Conservation (phyloP, 1,140 invertebrate genomes). For the Pararge aegeria region DNA sequence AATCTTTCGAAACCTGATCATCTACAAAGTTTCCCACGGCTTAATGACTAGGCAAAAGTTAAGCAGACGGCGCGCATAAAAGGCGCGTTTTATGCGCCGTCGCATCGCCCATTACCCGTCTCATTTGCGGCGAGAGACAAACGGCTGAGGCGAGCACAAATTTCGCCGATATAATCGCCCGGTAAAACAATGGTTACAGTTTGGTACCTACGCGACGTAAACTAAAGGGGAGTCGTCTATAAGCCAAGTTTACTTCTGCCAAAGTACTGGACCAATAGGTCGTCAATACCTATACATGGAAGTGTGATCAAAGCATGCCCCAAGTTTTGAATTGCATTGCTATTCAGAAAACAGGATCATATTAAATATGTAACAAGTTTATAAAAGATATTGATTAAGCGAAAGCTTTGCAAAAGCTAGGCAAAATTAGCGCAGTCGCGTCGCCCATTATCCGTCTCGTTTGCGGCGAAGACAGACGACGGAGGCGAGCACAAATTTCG, state of each 20-base stretch:
- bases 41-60: slow-evolving; percentile 71
- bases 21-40: slow-evolving; percentile 54
- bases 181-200: slow-evolving; percentile 54
- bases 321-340: too few species aligned
- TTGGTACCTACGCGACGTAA: too few species aligned
- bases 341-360: too few species aligned
- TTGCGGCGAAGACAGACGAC: slow-evolving; percentile 64
- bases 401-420: too few species aligned
- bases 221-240: too few species aligned
- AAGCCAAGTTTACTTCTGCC: too few species aligned
- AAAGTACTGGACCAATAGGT: too few species aligned
- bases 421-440: slow-evolving; percentile 43
- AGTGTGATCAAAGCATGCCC: too few species aligned
- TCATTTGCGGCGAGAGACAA: slow-evolving; percentile 64
- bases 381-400: too few species aligned
- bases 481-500: slow-evolving; percentile 66
- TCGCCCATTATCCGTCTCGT: slow-evolving; percentile 64
- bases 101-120: slow-evolving; percentile 55
- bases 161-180: slow-evolving; percentile 70
- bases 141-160: slow-evolving; percentile 65
- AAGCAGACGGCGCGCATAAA: slow-evolving; percentile 34
- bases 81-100: slow-evolving; percentile 59
- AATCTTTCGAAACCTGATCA: slow-evolving; percentile 42
- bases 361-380: too few species aligned
- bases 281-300: too few species aligned